Evolutionary conservation across 2,113 vertebrate species (phyloP).

Genomic region (Penelope pileata): DNA sequence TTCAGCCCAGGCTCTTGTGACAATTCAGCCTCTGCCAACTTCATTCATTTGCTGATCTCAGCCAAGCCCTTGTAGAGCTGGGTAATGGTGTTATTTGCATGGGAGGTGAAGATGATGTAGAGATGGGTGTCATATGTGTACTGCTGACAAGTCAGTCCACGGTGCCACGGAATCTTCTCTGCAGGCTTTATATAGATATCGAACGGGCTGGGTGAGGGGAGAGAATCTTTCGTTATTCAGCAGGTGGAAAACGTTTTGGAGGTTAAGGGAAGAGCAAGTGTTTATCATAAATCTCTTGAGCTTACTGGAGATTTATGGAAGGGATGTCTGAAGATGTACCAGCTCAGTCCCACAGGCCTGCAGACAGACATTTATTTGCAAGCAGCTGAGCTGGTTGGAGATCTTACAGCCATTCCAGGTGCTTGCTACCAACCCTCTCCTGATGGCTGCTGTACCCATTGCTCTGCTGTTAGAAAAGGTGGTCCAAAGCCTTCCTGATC

Average conservation of each 20-base stretch:
- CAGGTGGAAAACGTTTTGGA: conserved; percentile 64
- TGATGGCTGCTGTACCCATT: background rate
- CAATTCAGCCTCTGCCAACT: background rate
- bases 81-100: conserved; percentile 44
- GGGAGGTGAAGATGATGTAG: conserved; percentile 56
- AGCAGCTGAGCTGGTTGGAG: conserved; percentile 43
- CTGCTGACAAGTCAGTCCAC: conserved; percentile 52
- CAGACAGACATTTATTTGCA: conserved; percentile 30
- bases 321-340: conserved; percentile 46
- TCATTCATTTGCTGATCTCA: conserved; percentile 41
- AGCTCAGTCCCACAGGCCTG: conserved; percentile 13
- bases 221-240: conserved; percentile 49
- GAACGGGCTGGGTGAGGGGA: conserved; percentile 32
- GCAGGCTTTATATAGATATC: conserved; percentile 59
- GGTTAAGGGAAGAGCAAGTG: conserved; percentile 63
- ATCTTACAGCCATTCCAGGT: conserved; percentile 10
- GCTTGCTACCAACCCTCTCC: background rate
- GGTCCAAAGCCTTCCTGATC: background rate
- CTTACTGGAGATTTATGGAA: conserved; percentile 28
- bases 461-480: background rate
- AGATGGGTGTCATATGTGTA: conserved; percentile 49
- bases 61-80: conserved; percentile 42
- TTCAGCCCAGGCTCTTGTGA: background rate
- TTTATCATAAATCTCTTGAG: conserved; percentile 64
- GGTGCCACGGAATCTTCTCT: conserved; percentile 43